Evolutionary conservation across 2,888 invertebrate genomes (phyloP).

Genomic region (Clistopyga incitator): DNA sequence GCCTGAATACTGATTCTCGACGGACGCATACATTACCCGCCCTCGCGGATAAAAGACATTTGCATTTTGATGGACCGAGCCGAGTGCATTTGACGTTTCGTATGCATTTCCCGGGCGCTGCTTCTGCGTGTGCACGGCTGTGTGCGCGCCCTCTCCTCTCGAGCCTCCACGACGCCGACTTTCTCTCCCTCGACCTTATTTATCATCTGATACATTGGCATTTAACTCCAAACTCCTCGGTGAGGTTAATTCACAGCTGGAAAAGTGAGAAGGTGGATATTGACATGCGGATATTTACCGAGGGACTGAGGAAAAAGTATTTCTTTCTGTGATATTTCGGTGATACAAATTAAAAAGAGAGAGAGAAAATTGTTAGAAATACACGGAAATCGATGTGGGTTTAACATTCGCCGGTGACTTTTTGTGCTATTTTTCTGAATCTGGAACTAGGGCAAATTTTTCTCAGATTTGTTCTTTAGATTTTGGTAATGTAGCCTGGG

Average conservation of each 20-base stretch:
- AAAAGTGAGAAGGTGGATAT: neutral
- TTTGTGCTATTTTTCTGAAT: no score
- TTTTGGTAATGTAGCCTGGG: no score
- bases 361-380: no score
- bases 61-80: constrained; percentile 82
- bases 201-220: constrained; percentile 70
- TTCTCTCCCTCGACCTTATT: constrained; percentile 64
- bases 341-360: no score
- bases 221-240: constrained; percentile 69
- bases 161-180: constrained; percentile 24
- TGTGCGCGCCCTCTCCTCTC: constrained; percentile 39
- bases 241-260: constrained; percentile 21
- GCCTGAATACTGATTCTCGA: constrained; percentile 81
- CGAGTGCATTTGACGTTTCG: constrained; percentile 82
- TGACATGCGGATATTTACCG: neutral
- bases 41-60: constrained; percentile 80
- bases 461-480: no score
- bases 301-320: no score
- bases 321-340: no score
- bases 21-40: constrained; percentile 80
- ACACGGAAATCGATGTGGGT: no score
- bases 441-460: no score
- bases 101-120: constrained; percentile 76
- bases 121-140: constrained; percentile 51
- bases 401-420: no score